These are phyloP conservation scores for Entosphenus tridentatus DNA, from an alignment of 2,113 vertebrate genomes.

Conservation along the genomic window DNA sequence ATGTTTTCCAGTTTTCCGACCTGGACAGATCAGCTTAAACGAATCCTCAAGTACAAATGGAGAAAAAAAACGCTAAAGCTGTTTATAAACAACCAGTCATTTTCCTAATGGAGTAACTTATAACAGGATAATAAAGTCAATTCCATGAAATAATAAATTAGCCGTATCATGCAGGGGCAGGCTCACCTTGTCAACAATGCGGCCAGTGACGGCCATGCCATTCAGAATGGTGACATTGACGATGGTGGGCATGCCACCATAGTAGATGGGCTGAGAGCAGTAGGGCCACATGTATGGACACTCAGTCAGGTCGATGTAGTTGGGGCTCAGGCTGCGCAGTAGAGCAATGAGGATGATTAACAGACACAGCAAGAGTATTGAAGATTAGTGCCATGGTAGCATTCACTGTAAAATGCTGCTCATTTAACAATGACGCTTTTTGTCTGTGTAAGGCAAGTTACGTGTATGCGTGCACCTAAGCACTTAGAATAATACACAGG, in stretches of 20 bases:
- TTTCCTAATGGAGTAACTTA: no score
- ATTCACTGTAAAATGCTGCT: neutral
- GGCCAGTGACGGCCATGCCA: slow-evolving; percentile 90
- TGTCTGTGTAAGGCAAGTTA: no score
- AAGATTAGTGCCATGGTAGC: neutral
- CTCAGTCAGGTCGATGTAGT: slow-evolving; percentile 87
- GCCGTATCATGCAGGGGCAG: neutral
- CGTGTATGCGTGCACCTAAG: no score
- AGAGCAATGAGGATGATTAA: neutral
- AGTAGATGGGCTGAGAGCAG: slow-evolving; percentile 97
- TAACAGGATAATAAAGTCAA: no score
- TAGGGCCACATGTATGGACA: slow-evolving; percentile 99
- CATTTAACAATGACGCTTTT: no score
- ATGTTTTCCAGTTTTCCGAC: no score
- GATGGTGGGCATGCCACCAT: slow-evolving; percentile 88
- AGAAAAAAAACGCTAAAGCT: no score
- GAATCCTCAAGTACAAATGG: no score
- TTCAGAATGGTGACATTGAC: slow-evolving; percentile 93
- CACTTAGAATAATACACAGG: no score
- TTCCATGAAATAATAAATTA: no score
- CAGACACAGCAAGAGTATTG: neutral
- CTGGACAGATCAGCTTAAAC: no score
- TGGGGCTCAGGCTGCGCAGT: slow-evolving; percentile 53
- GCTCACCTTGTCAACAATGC: slow-evolving; percentile 75
- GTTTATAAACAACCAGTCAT: no score